Conservation (phyloP, 2,797 vertebrate genomes). For the Enteromius thamalakanensis region DNA sequence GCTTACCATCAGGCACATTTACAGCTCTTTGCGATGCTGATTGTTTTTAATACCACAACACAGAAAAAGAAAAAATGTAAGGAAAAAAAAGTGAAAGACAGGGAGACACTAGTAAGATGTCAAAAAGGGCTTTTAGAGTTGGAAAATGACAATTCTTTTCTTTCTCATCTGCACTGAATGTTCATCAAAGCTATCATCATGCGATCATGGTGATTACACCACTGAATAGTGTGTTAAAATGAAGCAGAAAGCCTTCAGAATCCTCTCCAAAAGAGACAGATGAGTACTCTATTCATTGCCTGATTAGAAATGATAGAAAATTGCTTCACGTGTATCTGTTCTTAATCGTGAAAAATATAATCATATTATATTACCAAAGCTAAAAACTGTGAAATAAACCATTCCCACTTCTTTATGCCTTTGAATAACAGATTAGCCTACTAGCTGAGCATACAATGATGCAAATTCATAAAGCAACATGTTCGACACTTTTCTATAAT, state of each 20-base stretch:
- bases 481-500: background rate
- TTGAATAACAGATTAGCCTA: constrained; percentile 6
- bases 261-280: background rate
- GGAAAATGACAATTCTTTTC: constrained; percentile 37
- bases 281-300: background rate
- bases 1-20: constrained; percentile 41
- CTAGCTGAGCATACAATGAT: background rate
- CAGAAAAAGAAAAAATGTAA: background rate
- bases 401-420: background rate
- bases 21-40: constrained; percentile 28
- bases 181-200: constrained; percentile 2
- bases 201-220: background rate
- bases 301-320: background rate
- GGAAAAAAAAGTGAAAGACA: background rate
- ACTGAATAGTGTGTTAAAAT: background rate
- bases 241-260: constrained; percentile 6
- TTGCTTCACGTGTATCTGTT: background rate
- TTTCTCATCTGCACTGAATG: constrained; percentile 16
- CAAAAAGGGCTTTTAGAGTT: constrained; percentile 24
- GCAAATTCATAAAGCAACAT: background rate
- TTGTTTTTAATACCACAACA: constrained; percentile 54
- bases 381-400: background rate
- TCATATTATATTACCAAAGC: background rate
- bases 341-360: background rate
- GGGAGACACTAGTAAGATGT: background rate